Evolutionary conservation across 2,888 invertebrate genomes (phyloP).

Genomic region (Lasioglossum oenotherae): DNA sequence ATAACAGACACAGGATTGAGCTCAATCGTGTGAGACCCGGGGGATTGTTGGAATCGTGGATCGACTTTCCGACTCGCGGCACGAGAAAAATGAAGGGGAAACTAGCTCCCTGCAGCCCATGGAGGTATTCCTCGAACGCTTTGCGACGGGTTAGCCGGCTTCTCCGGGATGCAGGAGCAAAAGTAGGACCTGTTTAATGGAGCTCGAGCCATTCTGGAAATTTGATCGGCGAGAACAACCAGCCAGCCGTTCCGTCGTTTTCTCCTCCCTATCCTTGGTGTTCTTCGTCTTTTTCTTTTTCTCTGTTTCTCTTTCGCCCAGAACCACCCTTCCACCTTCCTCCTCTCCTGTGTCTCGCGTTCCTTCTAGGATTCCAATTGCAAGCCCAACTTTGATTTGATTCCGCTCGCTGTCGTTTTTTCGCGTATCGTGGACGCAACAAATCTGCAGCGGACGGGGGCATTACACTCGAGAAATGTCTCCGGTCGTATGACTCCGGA

Average conservation of each 20-base stretch:
- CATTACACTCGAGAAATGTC: slow-evolving; percentile 9
- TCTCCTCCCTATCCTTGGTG: slow-evolving; percentile 5
- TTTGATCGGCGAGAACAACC: slow-evolving; percentile 80
- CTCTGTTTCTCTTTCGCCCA: background rate
- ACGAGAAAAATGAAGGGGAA: slow-evolving; percentile 51
- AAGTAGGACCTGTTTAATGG: slow-evolving; percentile 78
- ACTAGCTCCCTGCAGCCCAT: slow-evolving; percentile 59
- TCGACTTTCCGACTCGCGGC: slow-evolving; percentile 59
- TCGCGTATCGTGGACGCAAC: slow-evolving; percentile 52
- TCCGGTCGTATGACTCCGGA: slow-evolving; percentile 1
- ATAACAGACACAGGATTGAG: slow-evolving; percentile 60
- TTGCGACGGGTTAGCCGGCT: slow-evolving; percentile 72
- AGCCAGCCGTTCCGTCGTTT: slow-evolving; percentile 71
- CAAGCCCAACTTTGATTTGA: slow-evolving; percentile 81
- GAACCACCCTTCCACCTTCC: background rate
- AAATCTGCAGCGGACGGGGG: slow-evolving; percentile 66
- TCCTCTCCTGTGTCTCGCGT: slow-evolving; percentile 59
- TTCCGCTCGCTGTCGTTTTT: slow-evolving; percentile 66
- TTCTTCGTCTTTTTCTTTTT: slow-evolving; percentile 32
- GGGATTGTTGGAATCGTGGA: slow-evolving; percentile 60
- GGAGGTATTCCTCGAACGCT: slow-evolving; percentile 70
- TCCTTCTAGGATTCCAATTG: slow-evolving; percentile 71
- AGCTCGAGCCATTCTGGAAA: slow-evolving; percentile 79
- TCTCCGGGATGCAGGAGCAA: slow-evolving; percentile 61
- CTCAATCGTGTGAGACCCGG: slow-evolving; percentile 65